Conservation (phyloP, 2,888 invertebrate species). For the Matsumyia berberina region DNA sequence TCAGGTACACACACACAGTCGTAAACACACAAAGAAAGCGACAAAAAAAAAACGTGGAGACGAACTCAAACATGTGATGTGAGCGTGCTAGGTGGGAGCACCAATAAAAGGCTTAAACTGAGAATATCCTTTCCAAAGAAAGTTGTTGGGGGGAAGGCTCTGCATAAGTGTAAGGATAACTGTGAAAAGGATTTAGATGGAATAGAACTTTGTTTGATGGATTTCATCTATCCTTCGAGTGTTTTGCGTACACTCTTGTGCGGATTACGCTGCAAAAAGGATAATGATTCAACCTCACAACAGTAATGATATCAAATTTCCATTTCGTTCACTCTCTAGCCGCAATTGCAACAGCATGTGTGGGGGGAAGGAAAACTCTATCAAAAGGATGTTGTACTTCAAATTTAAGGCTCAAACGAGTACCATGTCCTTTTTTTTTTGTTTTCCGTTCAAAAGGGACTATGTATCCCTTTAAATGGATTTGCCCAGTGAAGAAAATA, state of each 20-base stretch:
- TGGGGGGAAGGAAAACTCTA: background rate
- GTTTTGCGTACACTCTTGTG: constrained; percentile 8
- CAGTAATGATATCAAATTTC: constrained; percentile 60
- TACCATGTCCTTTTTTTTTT: background rate
- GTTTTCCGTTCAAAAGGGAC: constrained; percentile 20
- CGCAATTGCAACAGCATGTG: constrained; percentile 5
- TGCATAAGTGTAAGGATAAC: constrained; percentile 39
- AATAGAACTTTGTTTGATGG: constrained; percentile 66
- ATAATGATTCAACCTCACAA: constrained; percentile 49
- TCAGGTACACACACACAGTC: constrained; percentile 24
- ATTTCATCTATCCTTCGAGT: constrained; percentile 40
- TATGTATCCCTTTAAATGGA: constrained; percentile 58
- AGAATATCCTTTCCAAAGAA: constrained; percentile 42
- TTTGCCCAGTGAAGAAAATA: constrained; percentile 39
- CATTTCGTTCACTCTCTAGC: constrained; percentile 21
- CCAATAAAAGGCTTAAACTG: constrained; percentile 74
- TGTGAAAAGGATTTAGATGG: constrained; percentile 56
- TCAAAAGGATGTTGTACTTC: constrained; percentile 17
- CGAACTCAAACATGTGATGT: constrained; percentile 35
- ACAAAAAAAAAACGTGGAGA: constrained; percentile 1
- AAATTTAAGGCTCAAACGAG: background rate
- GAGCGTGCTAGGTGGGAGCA: constrained; percentile 21
- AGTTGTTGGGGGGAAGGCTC: background rate
- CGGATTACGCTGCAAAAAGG: background rate
- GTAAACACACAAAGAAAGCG: background rate